These are phyloP conservation scores for Cichlasoma orientale DNA, from an alignment of 2,797 vertebrate genomes.

Conservation along the genomic window DNA sequence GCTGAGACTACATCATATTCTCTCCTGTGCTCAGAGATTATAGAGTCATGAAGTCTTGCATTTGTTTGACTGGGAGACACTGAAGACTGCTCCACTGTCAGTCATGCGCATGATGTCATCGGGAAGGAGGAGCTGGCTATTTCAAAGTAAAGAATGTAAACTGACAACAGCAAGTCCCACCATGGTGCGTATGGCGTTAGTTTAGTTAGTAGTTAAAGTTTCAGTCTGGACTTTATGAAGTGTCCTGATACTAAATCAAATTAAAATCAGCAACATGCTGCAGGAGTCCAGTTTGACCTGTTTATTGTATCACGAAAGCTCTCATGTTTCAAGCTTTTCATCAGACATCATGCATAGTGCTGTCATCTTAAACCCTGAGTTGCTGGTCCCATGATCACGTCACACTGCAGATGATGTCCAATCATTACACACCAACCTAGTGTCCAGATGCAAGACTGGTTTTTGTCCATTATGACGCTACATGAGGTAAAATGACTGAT, in stretches of 20 bases:
- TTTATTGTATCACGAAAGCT: too few species aligned
- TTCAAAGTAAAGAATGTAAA: not conserved
- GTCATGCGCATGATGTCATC: not conserved
- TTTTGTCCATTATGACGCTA: not conserved
- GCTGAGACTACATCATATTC: not conserved
- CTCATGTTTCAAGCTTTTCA: not conserved
- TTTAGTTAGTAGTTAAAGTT: not conserved
- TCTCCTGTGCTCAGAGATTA: rapidly evolving
- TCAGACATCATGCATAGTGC: not conserved
- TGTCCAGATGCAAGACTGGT: not conserved
- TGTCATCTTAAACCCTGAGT: not conserved
- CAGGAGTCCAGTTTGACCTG: not conserved
- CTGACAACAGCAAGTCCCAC: not conserved
- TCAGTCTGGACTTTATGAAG: not conserved
- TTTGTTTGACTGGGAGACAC: not conserved
- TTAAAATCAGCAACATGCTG: not conserved
- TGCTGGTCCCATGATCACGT: not conserved
- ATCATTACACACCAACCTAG: not conserved
- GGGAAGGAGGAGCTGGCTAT: not conserved
- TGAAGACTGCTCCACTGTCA: not conserved
- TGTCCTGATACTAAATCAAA: rapidly evolving
- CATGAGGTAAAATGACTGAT: rapidly evolving
- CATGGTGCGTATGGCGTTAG: too few species aligned
- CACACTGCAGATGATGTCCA: not conserved
- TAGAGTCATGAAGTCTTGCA: not conserved